phyloP scores from a whole-genome alignment of 92 coral and sea anemone genomes.

The Anthopleura xanthogrammica region DNA sequence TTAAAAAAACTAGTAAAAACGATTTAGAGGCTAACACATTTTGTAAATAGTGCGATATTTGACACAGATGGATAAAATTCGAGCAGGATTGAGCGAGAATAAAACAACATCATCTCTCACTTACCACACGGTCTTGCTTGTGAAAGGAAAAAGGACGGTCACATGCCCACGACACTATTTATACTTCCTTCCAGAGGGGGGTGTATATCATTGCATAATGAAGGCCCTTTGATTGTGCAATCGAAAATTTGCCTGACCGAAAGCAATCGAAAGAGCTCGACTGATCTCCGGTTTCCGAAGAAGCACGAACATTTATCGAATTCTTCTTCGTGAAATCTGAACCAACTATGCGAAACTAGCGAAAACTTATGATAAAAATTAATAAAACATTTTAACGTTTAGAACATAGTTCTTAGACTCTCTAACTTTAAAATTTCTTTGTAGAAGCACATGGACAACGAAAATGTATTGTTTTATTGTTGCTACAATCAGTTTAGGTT shows the following conservation, averaged over 20 bases:
- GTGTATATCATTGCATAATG: constrained; percentile 21
- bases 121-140: constrained; percentile 24
- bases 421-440: too few relatives aligned
- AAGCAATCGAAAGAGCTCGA: neutral
- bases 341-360: too few relatives aligned
- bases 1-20: neutral
- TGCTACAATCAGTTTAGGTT: too few relatives aligned
- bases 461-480: too few relatives aligned
- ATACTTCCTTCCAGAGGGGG: constrained; percentile 40
- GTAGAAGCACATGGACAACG: too few relatives aligned
- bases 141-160: constrained; percentile 54
- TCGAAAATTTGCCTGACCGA: neutral
- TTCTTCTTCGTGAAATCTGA: neutral
- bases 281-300: constrained; percentile 11
- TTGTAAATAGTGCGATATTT: neutral
- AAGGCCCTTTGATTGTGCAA: constrained; percentile 15
- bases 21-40: neutral
- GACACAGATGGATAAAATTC: neutral
- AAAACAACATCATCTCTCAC: neutral
- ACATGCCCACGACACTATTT: constrained; percentile 63
- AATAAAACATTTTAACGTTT: too few relatives aligned
- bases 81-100: constrained; percentile 11
- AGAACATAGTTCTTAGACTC: too few relatives aligned
- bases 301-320: constrained; percentile 3
- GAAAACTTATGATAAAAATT: too few relatives aligned